Base-by-base conservation (phyloP, 2,888 invertebrate genomes). In the Eristalis intricaria region DNA sequence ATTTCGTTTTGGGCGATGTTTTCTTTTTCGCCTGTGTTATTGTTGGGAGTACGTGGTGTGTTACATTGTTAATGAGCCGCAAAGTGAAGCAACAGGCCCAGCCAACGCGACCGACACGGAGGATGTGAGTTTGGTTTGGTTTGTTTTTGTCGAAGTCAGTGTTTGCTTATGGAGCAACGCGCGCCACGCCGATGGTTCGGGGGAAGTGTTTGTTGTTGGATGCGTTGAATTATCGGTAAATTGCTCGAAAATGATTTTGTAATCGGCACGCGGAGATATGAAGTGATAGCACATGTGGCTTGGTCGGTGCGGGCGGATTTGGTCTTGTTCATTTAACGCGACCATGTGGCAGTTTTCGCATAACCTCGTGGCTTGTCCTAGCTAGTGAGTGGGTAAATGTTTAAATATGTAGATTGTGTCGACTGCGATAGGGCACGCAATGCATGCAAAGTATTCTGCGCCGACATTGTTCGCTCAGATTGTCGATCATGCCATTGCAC, bases 21-120 rank as follows among this genome's bases (percentile, higher is more conserved):
- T 58, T 63, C 60, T 58, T 50, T 74, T 43, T 29, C 38, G 56
- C 3, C 26, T 56, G 29, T 66, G 40, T 40, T 79, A 64, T 19
- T 50, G 50, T 50, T 74, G 69, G 65, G 65, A 80, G 70, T 70
- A 32, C 35, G 40, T 77, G 65, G 23, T 60, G 35, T 56, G 38
- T 5, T 60, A 68, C 23, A 29, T 50, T 84, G 64, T 69, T 43
- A 70, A 74, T 79, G 69, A 69, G 23, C 22, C 50, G 65, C 65
- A 2, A 43, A 60, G 19, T 71, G 65, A 71, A 68, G 65, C 60
- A 66, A 76, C 71, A 64, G 50, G 43, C 43, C 43, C n/a, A n/a
- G 43, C n/a, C 26, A n/a, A n/a, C n/a, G n/a, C n/a, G n/a, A n/a
- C n/a, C n/a, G n/a, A n/a, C 13, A 43, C 22, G 38, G 22, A 26